Conservation (phyloP, 2,888 invertebrate genomes). For the Perizoma flavofasciatum region DNA sequence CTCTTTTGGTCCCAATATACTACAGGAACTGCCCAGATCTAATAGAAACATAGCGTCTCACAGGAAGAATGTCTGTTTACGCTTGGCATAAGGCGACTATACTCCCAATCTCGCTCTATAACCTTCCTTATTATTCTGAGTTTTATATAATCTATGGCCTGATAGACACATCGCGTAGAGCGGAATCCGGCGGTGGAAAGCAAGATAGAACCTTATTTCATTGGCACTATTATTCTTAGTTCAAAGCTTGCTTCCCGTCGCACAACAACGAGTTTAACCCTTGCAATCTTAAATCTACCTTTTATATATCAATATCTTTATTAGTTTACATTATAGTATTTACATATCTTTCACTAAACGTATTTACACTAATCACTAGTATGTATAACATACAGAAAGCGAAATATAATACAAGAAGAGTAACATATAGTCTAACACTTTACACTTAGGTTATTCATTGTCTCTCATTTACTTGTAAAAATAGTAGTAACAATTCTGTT, state of each 20-base stretch:
- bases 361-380: constrained; percentile 79
- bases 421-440: constrained; percentile 48
- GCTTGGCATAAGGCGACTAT: not conserved
- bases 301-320: constrained; percentile 24
- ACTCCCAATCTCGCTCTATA: constrained; percentile 9
- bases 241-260: constrained; percentile 22
- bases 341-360: constrained; percentile 70
- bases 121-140: constrained; percentile 21
- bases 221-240: constrained; percentile 27
- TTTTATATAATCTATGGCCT: constrained; percentile 24
- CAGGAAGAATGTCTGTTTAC: not conserved
- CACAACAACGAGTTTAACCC: constrained; percentile 29
- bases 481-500: constrained; percentile 74
- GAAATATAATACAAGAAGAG: constrained; percentile 74
- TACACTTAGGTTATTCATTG: constrained; percentile 54
- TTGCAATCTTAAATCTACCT: constrained; percentile 18
- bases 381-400: constrained; percentile 81
- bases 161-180: constrained; percentile 20
- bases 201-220: constrained; percentile 20
- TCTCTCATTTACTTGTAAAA: constrained; percentile 69
- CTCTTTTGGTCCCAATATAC: not conserved
- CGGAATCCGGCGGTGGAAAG: constrained; percentile 17
- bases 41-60: not conserved
- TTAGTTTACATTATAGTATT: constrained; percentile 66
- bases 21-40: too few relatives aligned